A percentile compares a stretch with the other conserved stretches of the same genome.
These are phyloP conservation scores for Coleophora deauratella DNA, from an alignment of 2,888 invertebrate genomes.

Conservation along the genomic window DNA sequence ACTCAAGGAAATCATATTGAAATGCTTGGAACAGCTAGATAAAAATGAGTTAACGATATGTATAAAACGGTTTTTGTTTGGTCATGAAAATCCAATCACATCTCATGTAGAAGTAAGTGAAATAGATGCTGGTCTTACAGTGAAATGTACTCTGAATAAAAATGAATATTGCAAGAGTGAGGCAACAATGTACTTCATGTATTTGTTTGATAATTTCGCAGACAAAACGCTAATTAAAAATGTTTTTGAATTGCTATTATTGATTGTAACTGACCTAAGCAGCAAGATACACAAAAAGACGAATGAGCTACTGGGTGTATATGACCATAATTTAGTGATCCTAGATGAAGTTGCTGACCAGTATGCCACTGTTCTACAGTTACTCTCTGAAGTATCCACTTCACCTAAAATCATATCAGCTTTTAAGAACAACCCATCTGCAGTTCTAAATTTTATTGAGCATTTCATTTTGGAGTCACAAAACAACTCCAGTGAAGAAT, in stretches of 20 bases:
- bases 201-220: conserved; percentile 34
- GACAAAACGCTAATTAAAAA: conserved; percentile 29
- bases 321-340: conserved; percentile 46
- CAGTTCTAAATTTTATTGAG: conserved; percentile 63
- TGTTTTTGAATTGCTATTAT: conserved; percentile 43
- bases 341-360: conserved; percentile 41
- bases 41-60: conserved; percentile 25
- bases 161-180: conserved; percentile 29
- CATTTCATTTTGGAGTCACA: conserved; percentile 44
- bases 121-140: conserved; percentile 48
- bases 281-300: conserved; percentile 25
- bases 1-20: conserved; percentile 45
- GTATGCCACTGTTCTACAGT: conserved; percentile 59
- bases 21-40: conserved; percentile 36
- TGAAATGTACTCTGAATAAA: conserved; percentile 34
- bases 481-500: conserved; percentile 41
- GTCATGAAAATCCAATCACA: conserved; percentile 16
- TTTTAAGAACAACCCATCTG: conserved; percentile 54
- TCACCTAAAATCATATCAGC: conserved; percentile 49
- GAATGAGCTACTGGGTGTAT: conserved; percentile 37
- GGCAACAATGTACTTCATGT: conserved; percentile 38
- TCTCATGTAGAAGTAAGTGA: conserved; percentile 36
- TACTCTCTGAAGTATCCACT: conserved; percentile 66
- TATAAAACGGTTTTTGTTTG: conserved; percentile 39
- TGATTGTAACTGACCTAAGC: conserved; percentile 38